Evolutionary conservation across 2,888 invertebrate species (phyloP), one percentile per base, ranked within the genome.

Genomic region (Yponomeuta sedellus): DNA sequence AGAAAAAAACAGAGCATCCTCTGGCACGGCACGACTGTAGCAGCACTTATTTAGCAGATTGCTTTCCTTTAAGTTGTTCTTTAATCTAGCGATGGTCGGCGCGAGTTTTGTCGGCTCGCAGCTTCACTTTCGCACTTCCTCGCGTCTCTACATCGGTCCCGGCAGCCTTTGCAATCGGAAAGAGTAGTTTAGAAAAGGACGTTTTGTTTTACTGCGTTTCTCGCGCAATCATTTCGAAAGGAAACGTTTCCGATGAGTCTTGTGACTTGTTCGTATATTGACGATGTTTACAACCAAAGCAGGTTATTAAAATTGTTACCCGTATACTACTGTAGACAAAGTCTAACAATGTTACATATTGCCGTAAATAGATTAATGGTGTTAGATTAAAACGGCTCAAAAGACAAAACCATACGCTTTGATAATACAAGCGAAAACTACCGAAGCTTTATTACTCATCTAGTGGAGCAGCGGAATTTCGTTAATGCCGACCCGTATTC

Each of bases 11-110:
- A 83, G 86, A 89, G 89, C 79, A 80, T 61, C 72, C 65, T 77
- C 67, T 71, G 64, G 12, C 65, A 61, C 73, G 71, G 70, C 69
- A 57, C 70, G n/a, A 70, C 72, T 69, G 73, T 75, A 76, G 77
- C 77, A 76, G 81, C 82, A 85, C 89, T 89, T 91, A 89, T 91
- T 91, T 91, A 89, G 88, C 88, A 90, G 91, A 91, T 91, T 91
- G 91, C 91, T 91, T 91, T 86, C 86, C 86, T 89, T 88, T 88
- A 89, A 91, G 90, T 88, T 88, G 85, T 88, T 88, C 87, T 89
- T 88, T 86, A 88, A 89, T 88, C 85, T 84, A 82, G 85, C 82
- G 75, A 84, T 83, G 81, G 82, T 76, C 78, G 77, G 73, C 72
- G 74, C 72, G 72, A 62, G 68, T 61, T 66, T 22, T 34, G 66